phyloP scores from a whole-genome alignment of 2,888 invertebrate species.

The Himalopsyche japonica region DNA sequence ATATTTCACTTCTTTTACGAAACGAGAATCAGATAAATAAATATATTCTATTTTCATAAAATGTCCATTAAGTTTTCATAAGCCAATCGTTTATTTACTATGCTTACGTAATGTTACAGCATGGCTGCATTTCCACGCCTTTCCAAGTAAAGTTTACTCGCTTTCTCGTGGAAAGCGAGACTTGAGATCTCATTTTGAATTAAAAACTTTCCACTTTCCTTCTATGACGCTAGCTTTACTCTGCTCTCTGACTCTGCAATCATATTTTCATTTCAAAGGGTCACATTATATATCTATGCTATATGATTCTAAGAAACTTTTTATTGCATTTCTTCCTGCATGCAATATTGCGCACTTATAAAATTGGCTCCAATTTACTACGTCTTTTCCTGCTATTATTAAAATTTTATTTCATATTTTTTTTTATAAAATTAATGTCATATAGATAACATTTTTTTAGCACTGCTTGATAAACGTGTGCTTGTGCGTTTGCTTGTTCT shows the following conservation, averaged over 20 bases:
- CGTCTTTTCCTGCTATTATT: too few species aligned
- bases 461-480: too few species aligned
- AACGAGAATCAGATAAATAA: too few species aligned
- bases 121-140: background rate
- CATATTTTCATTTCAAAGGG: background rate
- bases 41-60: background rate
- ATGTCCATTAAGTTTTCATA: background rate
- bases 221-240: background rate
- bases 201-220: conserved; percentile 20
- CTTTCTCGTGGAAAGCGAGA: background rate
- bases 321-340: too few species aligned
- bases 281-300: background rate
- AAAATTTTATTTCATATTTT: too few species aligned
- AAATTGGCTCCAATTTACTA: too few species aligned
- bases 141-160: background rate
- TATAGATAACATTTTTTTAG: too few species aligned
- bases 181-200: conserved; percentile 14
- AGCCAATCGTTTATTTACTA: background rate
- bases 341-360: too few species aligned
- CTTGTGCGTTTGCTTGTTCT: too few species aligned
- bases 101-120: background rate
- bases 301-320: too few species aligned
- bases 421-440: too few species aligned
- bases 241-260: background rate
- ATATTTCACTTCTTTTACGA: too few species aligned